Evolutionary conservation across 2,113 vertebrate genomes (phyloP), one percentile per base, ranked within the genome.

Genomic region (Rhabdornis inornatus): DNA sequence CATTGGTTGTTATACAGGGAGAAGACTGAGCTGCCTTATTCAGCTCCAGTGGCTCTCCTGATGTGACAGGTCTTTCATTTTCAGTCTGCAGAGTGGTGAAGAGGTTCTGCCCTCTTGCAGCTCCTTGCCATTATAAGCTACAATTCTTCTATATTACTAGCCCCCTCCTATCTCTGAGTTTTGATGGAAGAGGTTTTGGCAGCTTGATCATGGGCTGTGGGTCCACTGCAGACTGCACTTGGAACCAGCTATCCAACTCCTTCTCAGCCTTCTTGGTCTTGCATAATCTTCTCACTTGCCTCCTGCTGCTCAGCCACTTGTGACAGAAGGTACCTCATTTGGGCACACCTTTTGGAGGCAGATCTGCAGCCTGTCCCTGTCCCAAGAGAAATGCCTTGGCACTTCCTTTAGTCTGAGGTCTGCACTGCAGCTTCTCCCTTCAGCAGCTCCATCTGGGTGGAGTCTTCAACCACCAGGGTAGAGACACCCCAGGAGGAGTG

Each of bases 401-500:
- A 55, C 4, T 55, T 53, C 9, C 47, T n/a, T 11, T 27, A 39
- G 23, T 30, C 45, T 28, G 18, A 45, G 27, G 10, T 65, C 52
- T 37, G 10, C 15, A 2, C 16, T 37, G 19, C 37, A 59, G 13
- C 44, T 19, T 52, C 23, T 60, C 20, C 13, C n/a, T 59, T 31
- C 47, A 60, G n/a, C 24, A 60, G 3, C 13, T 60, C 33, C 39
- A 13, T 45, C 37, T 81, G 33, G 4, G 28, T 30, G 9, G 6
- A 65, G 60, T 15, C 50, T 52, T 28, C 33, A 28, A 37, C 7
- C 22, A 2, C 10, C 37, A 20, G 5, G 8, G 19, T 20, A 16
- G 60, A 52, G 66, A 23, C 0, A 2, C 4, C 7, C 15, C 15
- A 35, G 10, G 6, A 37, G 22, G 15, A 44, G 37, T 1, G 2